phyloP scores from a whole-genome alignment of 37 sponge, comb jelly and placozoan species.

The Ephydatia muelleri region DNA sequence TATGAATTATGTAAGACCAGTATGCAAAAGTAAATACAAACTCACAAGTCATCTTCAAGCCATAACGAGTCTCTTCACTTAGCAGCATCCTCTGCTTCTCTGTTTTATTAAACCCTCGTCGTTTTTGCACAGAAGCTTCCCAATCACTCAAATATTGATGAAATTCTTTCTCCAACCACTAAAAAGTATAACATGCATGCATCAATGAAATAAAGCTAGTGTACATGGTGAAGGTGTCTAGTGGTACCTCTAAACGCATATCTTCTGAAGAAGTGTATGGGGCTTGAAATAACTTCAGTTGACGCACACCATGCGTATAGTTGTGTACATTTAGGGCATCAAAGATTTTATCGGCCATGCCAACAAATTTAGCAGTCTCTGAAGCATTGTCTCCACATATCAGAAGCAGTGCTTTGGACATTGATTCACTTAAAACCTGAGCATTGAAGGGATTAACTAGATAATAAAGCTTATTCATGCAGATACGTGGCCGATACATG shows the following conservation, averaged over 20 bases:
- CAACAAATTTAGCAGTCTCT: slow-evolving; percentile 8
- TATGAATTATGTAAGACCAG: not conserved
- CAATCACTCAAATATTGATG: slow-evolving; percentile 8
- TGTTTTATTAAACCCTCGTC: slow-evolving; percentile 6
- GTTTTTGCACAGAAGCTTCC: slow-evolving; percentile 7
- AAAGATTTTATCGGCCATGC: slow-evolving; percentile 6
- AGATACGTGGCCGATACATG: not conserved
- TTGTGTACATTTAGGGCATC: slow-evolving; percentile 11
- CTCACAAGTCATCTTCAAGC: slow-evolving; percentile 27
- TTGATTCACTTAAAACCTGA: slow-evolving; percentile 22
- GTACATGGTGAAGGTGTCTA: no score
- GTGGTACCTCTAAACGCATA: not conserved
- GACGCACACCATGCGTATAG: not conserved
- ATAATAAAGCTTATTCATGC: not conserved
- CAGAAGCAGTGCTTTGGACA: slow-evolving; percentile 1
- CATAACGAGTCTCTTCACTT: slow-evolving; percentile 10
- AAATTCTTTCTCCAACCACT: slow-evolving; percentile 27
- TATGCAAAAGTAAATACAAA: not conserved
- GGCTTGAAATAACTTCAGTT: not conserved
- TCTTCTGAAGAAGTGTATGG: slow-evolving; percentile 8
- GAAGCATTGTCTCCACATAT: not conserved
- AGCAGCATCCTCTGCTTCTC: slow-evolving; percentile 19
- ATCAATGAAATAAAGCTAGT: not conserved
- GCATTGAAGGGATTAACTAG: no score
- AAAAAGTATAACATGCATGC: not conserved